Percentiles rank a stretch among this genome's conserved stretches.
Conservation (phyloP, 2,888 invertebrate species). For the Nymphalis polychloros region DNA sequence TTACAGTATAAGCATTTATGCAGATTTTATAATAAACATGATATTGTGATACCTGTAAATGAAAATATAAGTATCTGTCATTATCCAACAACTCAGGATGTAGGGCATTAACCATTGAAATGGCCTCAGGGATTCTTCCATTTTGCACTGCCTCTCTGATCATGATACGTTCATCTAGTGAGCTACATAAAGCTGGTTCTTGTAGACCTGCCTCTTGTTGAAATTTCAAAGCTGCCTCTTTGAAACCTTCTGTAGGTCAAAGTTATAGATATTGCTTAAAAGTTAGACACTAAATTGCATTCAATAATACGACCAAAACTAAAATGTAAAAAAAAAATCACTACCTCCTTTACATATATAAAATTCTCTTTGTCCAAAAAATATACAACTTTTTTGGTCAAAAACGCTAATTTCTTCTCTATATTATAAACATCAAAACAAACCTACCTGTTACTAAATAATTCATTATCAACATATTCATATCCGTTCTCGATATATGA, state of each 20-base stretch:
- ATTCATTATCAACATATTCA: conserved; percentile 99
- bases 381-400: too few relatives aligned
- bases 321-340: too few relatives aligned
- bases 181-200: conserved; percentile 83
- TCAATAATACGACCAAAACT: not conserved
- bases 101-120: conserved; percentile 94
- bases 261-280: conserved; percentile 23
- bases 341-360: too few relatives aligned
- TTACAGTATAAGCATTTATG: too few relatives aligned
- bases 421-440: conserved; percentile 17
- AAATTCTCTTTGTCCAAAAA: too few relatives aligned
- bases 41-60: conserved; percentile 87
- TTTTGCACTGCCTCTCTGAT: conserved; percentile 97
- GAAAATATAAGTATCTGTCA: conserved; percentile 97
- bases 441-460: conserved; percentile 95
- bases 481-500: conserved; percentile 93
- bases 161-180: conserved; percentile 94
- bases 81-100: conserved; percentile 97
- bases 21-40: too few relatives aligned
- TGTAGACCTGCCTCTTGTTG: conserved; percentile 93
- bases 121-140: conserved; percentile 96
- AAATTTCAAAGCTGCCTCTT: conserved; percentile 98
- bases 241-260: conserved; percentile 88
- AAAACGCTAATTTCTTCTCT: too few relatives aligned
- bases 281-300: not conserved